Conservation (phyloP, 2,888 invertebrate genomes). For the Aporophyla nigra region DNA sequence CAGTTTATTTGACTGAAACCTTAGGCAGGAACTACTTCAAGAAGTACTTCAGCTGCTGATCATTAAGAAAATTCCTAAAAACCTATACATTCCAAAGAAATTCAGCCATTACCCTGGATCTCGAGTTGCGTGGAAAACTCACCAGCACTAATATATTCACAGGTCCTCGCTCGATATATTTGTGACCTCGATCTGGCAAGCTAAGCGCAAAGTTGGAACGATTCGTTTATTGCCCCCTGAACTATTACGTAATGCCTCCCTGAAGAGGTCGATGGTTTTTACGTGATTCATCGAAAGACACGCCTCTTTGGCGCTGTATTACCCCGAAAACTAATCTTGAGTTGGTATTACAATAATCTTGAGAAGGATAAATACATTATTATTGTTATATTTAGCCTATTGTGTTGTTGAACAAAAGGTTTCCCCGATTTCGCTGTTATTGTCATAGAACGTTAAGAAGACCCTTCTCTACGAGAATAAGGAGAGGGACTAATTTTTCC, state of each 20-base stretch:
- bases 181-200: constrained; percentile 47
- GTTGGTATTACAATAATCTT: neutral
- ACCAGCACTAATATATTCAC: constrained; percentile 56
- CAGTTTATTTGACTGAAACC: neutral
- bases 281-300: constrained; percentile 33
- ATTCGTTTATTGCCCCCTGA: constrained; percentile 46
- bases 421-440: constrained; percentile 7
- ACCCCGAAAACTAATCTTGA: constrained; percentile 5
- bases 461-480: neutral
- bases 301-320: constrained; percentile 17
- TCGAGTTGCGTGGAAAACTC: constrained; percentile 49
- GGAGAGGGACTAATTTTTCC: neutral
- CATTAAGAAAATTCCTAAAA: constrained; percentile 20
- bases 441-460: neutral
- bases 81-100: constrained; percentile 24
- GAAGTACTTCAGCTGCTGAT: neutral
- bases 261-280: constrained; percentile 24
- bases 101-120: constrained; percentile 28
- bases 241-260: constrained; percentile 52
- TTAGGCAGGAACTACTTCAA: neutral
- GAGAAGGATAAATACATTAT: constrained; percentile 15
- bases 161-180: constrained; percentile 46
- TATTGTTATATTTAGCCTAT: constrained; percentile 7
- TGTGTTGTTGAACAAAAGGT: constrained; percentile 7
- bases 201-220: constrained; percentile 47